A percentile compares a stretch with the other conserved stretches of the same genome.
Conservation (phyloP, 2,113 vertebrate species). For the Tiliqua scincoides region DNA sequence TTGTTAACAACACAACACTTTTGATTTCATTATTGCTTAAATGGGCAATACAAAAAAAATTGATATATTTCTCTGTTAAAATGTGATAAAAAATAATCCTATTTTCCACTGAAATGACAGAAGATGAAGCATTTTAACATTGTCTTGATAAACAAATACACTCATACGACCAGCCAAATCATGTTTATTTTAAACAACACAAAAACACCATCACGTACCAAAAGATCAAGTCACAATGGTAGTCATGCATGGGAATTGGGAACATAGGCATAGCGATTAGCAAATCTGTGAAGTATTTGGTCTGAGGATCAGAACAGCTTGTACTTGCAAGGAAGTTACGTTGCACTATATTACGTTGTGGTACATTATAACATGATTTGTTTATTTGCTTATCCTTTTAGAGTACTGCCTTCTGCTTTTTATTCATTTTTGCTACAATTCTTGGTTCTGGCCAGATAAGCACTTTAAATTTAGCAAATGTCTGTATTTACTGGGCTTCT, state of each 20-base stretch:
- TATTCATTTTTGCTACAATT: conserved; percentile 4
- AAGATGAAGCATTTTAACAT: neutral
- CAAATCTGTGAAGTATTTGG: conserved; percentile 65
- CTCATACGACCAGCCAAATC: neutral
- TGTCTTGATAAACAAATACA: conserved; percentile 5
- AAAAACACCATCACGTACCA: conserved; percentile 54
- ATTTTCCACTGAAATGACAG: neutral
- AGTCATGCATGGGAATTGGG: conserved; percentile 68
- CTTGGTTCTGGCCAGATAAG: conserved; percentile 11
- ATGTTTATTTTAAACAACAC: conserved; percentile 55
- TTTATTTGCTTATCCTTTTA: conserved; percentile 27
- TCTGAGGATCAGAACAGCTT: conserved; percentile 56
- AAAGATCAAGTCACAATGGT: conserved; percentile 61
- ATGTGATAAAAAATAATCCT: neutral
- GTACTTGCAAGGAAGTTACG: conserved; percentile 50
- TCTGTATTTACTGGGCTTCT: conserved; percentile 27
- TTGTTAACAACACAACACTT: fast-evolving
- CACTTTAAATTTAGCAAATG: conserved; percentile 31
- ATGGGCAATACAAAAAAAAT: neutral
- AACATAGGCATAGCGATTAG: conserved; percentile 61
- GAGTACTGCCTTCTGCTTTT: conserved; percentile 32
- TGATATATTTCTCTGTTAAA: neutral
- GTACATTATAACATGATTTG: conserved; percentile 49
- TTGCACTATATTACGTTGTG: too few species aligned
- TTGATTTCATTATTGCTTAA: conserved; percentile 13